Conservation (phyloP, 2,113 vertebrate species). For the Miniopterus natalensis region DNA sequence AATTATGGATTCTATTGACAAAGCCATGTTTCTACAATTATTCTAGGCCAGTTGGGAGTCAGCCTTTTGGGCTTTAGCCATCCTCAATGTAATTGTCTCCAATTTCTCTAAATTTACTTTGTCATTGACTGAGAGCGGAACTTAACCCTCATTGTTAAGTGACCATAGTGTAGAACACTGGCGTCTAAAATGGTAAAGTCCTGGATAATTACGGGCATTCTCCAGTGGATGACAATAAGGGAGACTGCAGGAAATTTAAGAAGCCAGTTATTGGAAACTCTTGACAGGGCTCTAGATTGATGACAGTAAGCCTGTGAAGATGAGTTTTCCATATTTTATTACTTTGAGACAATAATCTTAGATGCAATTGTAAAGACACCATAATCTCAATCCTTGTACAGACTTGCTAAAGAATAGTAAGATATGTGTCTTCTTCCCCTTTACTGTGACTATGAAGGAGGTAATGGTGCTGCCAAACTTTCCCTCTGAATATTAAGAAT, state of each 20-base stretch:
- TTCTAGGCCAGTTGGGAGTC: neutral
- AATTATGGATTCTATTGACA: neutral
- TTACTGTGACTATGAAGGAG: neutral
- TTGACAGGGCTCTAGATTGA: neutral
- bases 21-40: neutral
- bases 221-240: neutral
- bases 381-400: neutral
- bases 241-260: neutral
- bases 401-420: neutral
- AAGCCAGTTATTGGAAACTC: neutral
- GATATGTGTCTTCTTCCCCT: neutral
- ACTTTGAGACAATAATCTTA: neutral
- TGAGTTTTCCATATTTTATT: conserved; percentile 15
- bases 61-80: neutral
- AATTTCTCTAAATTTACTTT: conserved; percentile 48
- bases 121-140: neutral
- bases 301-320: neutral
- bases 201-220: neutral
- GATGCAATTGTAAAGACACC: neutral
- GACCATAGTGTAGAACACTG: neutral
- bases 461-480: neutral
- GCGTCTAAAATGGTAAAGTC: neutral
- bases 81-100: neutral
- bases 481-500: neutral
- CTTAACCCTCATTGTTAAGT: conserved; percentile 18